Conservation (phyloP, 2,113 vertebrate species). For the Sphyrna mokarran region DNA sequence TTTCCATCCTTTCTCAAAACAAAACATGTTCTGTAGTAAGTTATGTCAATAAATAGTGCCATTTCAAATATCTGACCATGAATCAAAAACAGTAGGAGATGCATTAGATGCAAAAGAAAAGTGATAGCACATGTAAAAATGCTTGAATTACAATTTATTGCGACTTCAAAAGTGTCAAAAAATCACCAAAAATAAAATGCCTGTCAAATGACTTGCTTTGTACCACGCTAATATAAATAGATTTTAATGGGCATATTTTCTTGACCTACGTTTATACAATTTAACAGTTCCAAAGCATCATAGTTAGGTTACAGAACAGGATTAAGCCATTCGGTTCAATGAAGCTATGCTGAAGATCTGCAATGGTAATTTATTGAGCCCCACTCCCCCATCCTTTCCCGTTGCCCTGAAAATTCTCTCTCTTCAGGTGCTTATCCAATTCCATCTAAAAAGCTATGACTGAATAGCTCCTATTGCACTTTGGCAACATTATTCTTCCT, state of each 20-base stretch:
- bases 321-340: too few species aligned
- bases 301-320: too few species aligned
- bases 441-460: too few species aligned
- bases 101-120: background rate
- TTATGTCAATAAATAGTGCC: background rate
- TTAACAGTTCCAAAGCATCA: conserved; percentile 5
- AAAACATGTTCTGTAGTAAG: background rate
- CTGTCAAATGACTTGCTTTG: background rate
- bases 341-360: too few species aligned
- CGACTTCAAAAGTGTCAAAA: background rate
- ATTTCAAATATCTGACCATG: conserved; percentile 10
- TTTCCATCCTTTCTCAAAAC: background rate
- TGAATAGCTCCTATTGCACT: too few species aligned
- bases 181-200: background rate
- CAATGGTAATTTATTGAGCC: too few species aligned
- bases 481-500: too few species aligned
- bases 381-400: too few species aligned
- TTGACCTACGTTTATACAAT: background rate
- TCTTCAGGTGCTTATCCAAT: too few species aligned
- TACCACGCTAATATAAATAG: background rate
- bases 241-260: background rate
- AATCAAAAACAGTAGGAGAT: background rate
- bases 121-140: background rate
- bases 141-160: background rate
- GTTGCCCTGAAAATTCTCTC: too few species aligned